These are phyloP conservation scores for Oryzias curvinotus DNA, from an alignment of 2,113 vertebrate genomes.

Conservation along the genomic window DNA sequence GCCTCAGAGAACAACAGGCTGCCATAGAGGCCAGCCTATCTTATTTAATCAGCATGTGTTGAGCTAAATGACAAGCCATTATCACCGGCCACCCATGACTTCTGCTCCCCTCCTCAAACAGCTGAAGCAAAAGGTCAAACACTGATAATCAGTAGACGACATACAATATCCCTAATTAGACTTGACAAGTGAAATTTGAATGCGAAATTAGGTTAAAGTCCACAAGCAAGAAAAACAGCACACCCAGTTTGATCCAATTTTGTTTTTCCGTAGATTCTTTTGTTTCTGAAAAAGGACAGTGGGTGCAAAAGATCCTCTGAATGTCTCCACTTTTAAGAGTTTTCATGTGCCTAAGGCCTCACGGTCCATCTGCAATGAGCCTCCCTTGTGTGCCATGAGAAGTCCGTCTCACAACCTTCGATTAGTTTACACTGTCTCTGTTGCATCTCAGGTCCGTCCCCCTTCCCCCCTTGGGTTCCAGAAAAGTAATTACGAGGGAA, in stretches of 20 bases:
- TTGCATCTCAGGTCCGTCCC: too few relatives aligned
- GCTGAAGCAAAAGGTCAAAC: conserved; percentile 73
- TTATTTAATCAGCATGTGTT: conserved; percentile 77
- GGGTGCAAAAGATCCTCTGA: too few relatives aligned
- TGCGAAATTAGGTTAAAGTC: conserved; percentile 42
- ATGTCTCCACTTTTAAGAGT: too few relatives aligned
- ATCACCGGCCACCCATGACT: conserved; percentile 63
- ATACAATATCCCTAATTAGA: conserved; percentile 66
- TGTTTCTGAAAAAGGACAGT: conserved; percentile 10
- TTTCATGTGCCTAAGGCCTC: too few relatives aligned
- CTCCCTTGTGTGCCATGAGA: too few relatives aligned
- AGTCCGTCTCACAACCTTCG: too few relatives aligned
- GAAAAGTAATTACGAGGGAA: too few relatives aligned
- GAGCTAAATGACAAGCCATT: conserved; percentile 70
- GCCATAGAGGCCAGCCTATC: conserved; percentile 53
- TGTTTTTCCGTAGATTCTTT: conserved; percentile 7
- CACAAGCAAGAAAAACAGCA: conserved; percentile 12
- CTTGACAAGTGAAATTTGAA: conserved; percentile 60
- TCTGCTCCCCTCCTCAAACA: conserved; percentile 67
- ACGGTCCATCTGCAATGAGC: too few relatives aligned
- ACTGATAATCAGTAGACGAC: conserved; percentile 67
- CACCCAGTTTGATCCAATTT: conserved; percentile 25
- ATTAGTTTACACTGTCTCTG: too few relatives aligned
- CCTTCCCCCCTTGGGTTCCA: too few relatives aligned
- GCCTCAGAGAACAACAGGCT: conserved; percentile 41